Conservation (phyloP, 2,797 vertebrate genomes). For the Sorex maritimensis region DNA sequence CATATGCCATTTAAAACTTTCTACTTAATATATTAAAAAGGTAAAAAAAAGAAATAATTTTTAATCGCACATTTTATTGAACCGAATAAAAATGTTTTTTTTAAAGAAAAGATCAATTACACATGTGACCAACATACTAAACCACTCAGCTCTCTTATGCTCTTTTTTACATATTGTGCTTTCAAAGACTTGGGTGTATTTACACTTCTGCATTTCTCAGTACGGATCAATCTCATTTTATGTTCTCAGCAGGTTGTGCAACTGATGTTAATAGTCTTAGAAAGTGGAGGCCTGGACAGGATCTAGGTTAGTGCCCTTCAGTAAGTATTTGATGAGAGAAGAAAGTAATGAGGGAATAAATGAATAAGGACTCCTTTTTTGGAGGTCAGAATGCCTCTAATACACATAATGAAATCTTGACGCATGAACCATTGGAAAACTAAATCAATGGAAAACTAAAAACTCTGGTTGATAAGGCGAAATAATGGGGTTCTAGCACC, state of each 20-base stretch:
- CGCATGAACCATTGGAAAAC: background rate
- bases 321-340: background rate
- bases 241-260: no score
- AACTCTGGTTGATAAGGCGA: background rate
- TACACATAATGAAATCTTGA: background rate
- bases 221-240: background rate
- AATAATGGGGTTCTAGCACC: accelerated
- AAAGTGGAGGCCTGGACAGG: background rate
- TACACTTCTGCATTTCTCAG: no score
- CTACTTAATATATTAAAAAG: background rate
- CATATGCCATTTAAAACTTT: background rate
- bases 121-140: background rate
- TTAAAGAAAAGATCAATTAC: background rate
- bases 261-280: background rate
- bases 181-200: background rate
- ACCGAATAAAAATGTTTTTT: no score
- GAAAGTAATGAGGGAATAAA: background rate
- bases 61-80: background rate
- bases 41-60: background rate
- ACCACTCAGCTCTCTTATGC: background rate
- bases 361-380: background rate
- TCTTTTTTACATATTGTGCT: background rate
- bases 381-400: no score
- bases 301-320: background rate
- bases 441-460: background rate